phyloP scores from a whole-genome alignment of 2,113 vertebrate genomes.

The Cinclus cinclus region DNA sequence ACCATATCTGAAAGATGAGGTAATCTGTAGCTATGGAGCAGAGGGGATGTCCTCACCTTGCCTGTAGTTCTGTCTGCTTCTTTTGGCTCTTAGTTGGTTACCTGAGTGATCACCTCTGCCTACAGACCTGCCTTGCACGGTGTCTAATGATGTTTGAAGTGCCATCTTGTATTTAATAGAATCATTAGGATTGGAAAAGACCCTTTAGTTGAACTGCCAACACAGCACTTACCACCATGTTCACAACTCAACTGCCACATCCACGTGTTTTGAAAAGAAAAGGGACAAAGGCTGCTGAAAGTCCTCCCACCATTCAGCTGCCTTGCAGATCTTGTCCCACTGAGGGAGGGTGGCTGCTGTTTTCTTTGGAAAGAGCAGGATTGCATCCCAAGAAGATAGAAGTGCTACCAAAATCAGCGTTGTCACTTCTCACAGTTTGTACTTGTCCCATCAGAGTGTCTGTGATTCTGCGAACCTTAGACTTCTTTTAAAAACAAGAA shows the following conservation, averaged over 20 bases:
- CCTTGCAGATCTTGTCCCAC: fast-evolving
- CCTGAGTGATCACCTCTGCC: not conserved
- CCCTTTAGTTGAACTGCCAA: not conserved
- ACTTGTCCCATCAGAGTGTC: not conserved
- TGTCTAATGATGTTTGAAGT: not conserved
- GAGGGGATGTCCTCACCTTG: not conserved
- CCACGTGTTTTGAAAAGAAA: not conserved
- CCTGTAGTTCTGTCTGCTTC: not conserved
- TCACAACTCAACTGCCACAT: not conserved
- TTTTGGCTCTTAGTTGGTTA: not conserved
- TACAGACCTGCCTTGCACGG: not conserved
- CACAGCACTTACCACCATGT: not conserved
- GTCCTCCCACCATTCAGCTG: not conserved
- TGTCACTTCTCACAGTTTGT: fast-evolving
- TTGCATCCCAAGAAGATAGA: not conserved
- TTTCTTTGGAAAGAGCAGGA: not conserved
- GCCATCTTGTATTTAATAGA: not conserved
- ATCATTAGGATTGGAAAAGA: not conserved
- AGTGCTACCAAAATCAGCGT: not conserved
- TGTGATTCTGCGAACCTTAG: not conserved
- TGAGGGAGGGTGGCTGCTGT: fast-evolving
- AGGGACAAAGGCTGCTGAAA: not conserved
- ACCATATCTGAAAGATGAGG: not conserved
- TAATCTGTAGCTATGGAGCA: not conserved
- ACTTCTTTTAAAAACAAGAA: not conserved